Evolutionary conservation across 2,888 invertebrate species (phyloP).

Genomic region (Poecilobothrus nobilitatus): DNA sequence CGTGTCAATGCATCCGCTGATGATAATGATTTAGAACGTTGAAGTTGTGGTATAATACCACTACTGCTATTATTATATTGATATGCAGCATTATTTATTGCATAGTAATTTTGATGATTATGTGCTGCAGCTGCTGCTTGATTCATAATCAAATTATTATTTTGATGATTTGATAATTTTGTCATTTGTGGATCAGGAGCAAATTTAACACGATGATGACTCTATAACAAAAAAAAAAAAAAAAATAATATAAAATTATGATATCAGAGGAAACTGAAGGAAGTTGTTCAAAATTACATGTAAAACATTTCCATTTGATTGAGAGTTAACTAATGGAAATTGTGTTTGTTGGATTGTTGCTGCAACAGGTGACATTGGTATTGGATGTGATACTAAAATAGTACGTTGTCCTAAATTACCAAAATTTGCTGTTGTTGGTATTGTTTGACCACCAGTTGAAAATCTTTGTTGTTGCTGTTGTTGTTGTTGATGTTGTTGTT

Average conservation of each 20-base stretch:
- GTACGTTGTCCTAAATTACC: slow-evolving; percentile 33
- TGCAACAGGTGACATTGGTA: slow-evolving; percentile 31
- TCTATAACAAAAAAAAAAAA: slow-evolving; percentile 13
- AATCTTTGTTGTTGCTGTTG: slow-evolving; percentile 42
- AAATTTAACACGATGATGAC: slow-evolving; percentile 41
- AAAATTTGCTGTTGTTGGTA: slow-evolving; percentile 22
- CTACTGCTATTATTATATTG: slow-evolving; percentile 17
- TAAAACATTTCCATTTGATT: slow-evolving; percentile 64
- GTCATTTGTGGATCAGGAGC: slow-evolving; percentile 39
- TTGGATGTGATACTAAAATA: slow-evolving; percentile 41
- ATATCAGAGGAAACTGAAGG: neutral
- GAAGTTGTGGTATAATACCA: slow-evolving; percentile 43
- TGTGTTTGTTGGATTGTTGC: slow-evolving; percentile 31
- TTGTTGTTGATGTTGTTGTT: slow-evolving; percentile 28
- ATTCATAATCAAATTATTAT: slow-evolving; percentile 25
- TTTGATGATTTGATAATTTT: slow-evolving; percentile 24
- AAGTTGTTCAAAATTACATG: slow-evolving; percentile 43
- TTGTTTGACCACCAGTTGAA: slow-evolving; percentile 32
- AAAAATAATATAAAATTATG: slow-evolving; percentile 10
- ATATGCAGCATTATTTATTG: slow-evolving; percentile 23
- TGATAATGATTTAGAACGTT: slow-evolving; percentile 74
- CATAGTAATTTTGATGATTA: slow-evolving; percentile 28
- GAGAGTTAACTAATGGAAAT: slow-evolving; percentile 49
- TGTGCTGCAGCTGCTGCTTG: slow-evolving; percentile 16
- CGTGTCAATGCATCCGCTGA: slow-evolving; percentile 64